Base-by-base conservation (phyloP, 2,888 invertebrate genomes). In the Oligia fasciuncula region DNA sequence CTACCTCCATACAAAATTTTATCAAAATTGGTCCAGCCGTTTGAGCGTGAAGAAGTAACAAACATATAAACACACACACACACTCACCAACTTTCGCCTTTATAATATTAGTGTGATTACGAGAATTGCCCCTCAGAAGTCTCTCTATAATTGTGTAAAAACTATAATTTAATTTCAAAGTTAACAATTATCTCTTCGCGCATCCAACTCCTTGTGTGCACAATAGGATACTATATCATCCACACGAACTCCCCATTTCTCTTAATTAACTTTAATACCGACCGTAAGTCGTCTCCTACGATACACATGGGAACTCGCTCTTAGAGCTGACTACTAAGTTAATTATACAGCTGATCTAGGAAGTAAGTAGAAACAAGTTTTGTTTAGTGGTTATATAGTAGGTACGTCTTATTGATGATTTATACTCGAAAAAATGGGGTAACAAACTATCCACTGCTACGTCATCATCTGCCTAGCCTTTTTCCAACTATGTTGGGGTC, bases 231-330 rank as follows among this genome's bases (percentile, higher is more conserved):
- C 51, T 80, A 73, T 76, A 73, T 85, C 83, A 85, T 80, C 43
- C 46, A 57, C 76, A 76, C 63, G 67, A 87, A 65, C 66, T 66
- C 40, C 62, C 57, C 35, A 79, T 85, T 79, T 63, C 79, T 84
- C 87, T 79, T 79, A 85, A 85, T 85, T 85, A 87, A 76, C 70
- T 87, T 71, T 79, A 87, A 85, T 79, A 84, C 70, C 76, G 63
- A 85, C 87, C 84, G 84, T 84, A 84, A 85, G 75, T 85, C 67
- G 76, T 72, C n/a, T 73, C 57, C 71, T 71, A 85, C 75, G 84
- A 78, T 75, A 63, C 84, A 51, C 84, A 0, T 8, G 84, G 84
- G 84, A 83, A 23, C 73, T 46, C 6, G 60, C 68, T 80, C 85
- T 73, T 69, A 80, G 77, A 60, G 40, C 66, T 23, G 19, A 67